phyloP scores from a whole-genome alignment of 2,797 vertebrate species.

The Scomberomorus guttatus region DNA sequence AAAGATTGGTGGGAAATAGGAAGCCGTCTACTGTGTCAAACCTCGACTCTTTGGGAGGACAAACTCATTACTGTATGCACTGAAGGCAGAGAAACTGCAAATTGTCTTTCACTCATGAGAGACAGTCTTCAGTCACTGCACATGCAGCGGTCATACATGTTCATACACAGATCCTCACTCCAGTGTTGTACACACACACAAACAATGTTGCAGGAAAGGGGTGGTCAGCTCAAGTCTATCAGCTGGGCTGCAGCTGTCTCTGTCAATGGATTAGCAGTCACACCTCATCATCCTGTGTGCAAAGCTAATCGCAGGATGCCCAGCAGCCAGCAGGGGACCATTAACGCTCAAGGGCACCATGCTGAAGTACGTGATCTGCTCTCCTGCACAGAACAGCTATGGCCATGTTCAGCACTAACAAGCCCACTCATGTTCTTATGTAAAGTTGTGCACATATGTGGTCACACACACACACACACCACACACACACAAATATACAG shows the following conservation, averaged over 20 bases:
- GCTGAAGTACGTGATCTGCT: conserved; percentile 22
- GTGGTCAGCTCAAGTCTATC: conserved; percentile 46
- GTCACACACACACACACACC: conserved; percentile 11
- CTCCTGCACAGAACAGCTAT: conserved; percentile 37
- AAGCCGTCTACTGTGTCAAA: background rate
- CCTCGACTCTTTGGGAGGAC: background rate
- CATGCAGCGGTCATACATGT: conserved; percentile 8
- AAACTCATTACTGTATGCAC: background rate
- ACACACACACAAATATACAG: conserved; percentile 25
- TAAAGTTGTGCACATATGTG: conserved; percentile 26
- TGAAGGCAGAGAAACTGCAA: conserved; percentile 7
- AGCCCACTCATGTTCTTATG: conserved; percentile 35
- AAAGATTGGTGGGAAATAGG: background rate
- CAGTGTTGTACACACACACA: conserved; percentile 5
- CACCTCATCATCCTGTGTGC: conserved; percentile 67
- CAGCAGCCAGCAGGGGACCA: conserved; percentile 63
- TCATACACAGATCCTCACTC: background rate
- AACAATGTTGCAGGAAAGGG: conserved; percentile 21
- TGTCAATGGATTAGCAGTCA: conserved; percentile 70
- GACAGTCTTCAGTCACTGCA: background rate
- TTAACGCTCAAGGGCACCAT: conserved; percentile 62
- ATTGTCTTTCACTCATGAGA: background rate
- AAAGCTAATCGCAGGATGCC: conserved; percentile 70
- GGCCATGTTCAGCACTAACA: conserved; percentile 53
- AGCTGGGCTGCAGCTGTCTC: conserved; percentile 63